Evolutionary conservation across 30 jellyfish, hydroid and myxozoan species (phyloP).

Genomic region (Nemopilema nomurai): DNA sequence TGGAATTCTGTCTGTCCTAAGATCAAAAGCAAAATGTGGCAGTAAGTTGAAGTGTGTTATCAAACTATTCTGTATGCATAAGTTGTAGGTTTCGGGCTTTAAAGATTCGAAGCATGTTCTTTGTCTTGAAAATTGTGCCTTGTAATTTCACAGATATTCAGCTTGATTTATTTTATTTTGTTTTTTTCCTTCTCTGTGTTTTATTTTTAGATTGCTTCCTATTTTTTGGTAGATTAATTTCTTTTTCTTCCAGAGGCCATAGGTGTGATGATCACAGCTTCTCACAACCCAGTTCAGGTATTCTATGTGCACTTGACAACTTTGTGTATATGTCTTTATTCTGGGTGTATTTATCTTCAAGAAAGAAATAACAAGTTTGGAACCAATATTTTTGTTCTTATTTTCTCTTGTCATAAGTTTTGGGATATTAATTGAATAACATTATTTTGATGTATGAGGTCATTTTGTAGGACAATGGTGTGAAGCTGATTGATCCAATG

Average conservation of each 20-base stretch:
- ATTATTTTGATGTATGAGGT: background rate
- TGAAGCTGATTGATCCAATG: slow-evolving; percentile 87
- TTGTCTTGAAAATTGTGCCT: background rate
- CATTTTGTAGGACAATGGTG: slow-evolving; percentile 89
- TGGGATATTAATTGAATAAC: background rate
- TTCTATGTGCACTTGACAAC: no score
- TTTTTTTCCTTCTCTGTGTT: no score
- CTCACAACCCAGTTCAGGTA: slow-evolving; percentile 93
- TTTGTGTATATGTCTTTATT: background rate
- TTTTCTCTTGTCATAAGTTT: background rate
- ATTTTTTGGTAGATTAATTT: background rate
- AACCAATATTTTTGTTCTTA: background rate
- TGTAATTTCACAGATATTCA: background rate
- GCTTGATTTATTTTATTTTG: background rate
- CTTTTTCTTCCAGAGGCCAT: slow-evolving; percentile 67
- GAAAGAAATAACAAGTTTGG: background rate
- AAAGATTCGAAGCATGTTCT: no score
- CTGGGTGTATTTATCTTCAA: no score
- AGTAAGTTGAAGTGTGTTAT: slow-evolving; percentile 44
- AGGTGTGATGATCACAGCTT: slow-evolving; percentile 98
- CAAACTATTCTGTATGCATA: background rate
- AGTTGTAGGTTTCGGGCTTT: no score
- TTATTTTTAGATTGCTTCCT: background rate
- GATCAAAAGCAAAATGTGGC: slow-evolving; percentile 87
- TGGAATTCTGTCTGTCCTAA: slow-evolving; percentile 81